phyloP scores from a whole-genome alignment of 2,113 vertebrate genomes.

The Scophthalmus maximus region DNA sequence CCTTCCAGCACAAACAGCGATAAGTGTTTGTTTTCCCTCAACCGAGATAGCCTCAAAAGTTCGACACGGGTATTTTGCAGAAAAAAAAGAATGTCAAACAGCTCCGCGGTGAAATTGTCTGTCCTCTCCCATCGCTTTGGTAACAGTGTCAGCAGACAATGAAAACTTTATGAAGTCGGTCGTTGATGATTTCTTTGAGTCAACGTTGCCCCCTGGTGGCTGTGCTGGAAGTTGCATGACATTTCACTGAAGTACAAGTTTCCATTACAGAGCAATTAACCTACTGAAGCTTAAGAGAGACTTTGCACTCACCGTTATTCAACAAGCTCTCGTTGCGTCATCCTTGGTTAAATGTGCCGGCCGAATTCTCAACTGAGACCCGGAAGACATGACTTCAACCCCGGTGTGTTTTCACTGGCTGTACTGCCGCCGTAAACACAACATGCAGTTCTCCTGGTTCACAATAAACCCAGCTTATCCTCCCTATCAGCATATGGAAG shows the following conservation, averaged over 20 bases:
- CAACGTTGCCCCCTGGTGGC: slow-evolving; percentile 73
- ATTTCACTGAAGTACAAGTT: not conserved
- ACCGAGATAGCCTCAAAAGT: slow-evolving; percentile 6
- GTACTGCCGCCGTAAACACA: slow-evolving; percentile 38
- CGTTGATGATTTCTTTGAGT: slow-evolving; percentile 26
- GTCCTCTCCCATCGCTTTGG: slow-evolving; percentile 33
- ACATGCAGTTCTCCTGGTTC: slow-evolving; percentile 29
- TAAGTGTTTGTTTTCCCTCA: slow-evolving; percentile 35
- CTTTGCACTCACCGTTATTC: not conserved
- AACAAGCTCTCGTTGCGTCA: slow-evolving; percentile 38
- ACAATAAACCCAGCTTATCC: slow-evolving; percentile 71
- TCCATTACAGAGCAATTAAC: not conserved
- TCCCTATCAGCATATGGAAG: slow-evolving; percentile 80
- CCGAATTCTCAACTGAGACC: slow-evolving; percentile 4
- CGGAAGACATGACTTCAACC: slow-evolving; percentile 1
- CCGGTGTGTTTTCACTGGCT: slow-evolving; percentile 49
- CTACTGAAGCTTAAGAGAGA: slow-evolving; percentile 4
- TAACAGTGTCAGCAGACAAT: slow-evolving; percentile 39
- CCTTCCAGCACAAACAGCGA: slow-evolving; percentile 47
- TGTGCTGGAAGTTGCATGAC: not conserved
- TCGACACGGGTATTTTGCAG: slow-evolving; percentile 38
- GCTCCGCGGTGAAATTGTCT: slow-evolving; percentile 26
- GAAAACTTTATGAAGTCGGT: not conserved
- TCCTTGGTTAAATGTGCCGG: not conserved
- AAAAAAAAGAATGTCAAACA: slow-evolving; percentile 35